Evolutionary conservation across 1,140 invertebrate genomes (phyloP), one percentile per base, ranked within the genome.

Genomic region (Drosophila equinoxialis): DNA sequence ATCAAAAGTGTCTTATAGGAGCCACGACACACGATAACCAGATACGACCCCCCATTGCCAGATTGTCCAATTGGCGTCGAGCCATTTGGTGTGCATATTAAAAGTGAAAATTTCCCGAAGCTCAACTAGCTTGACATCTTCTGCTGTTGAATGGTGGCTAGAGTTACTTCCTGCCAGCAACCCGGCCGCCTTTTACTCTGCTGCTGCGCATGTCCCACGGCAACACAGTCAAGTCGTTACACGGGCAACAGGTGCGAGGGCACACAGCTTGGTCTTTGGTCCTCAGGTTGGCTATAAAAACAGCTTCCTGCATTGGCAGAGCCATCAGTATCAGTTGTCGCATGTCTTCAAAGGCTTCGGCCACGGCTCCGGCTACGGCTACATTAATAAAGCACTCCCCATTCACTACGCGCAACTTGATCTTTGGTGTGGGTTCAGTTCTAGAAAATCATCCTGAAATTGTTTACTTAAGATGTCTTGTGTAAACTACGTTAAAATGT

Each of bases 161-260:
- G 71, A 74, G 20, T 39, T 35, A 71, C 45, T 51, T 51, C 45
- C 45, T 51, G 17, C 20, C 45, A 35, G 33, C 42, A 57, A 62
- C 37, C 67, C 60, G 69, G 65, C 57, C 60, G 73, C 58, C 57
- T 62, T 45, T 17, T 39, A 33, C 20, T 17, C 20, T 20, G 55
- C 63, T 60, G 41, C 57, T 77, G 82, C 82, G 82, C 82, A 86
- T 86, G 82, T 82, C 82, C 76, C 63, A 41, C 70, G 54, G 14
- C 14, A 30, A 30, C 7, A 10, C 14, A 33, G 8, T 30, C n/a
- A 10, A 57, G 26, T 39, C 48, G 37, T 17, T 20, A 45, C 41
- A 57, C 33, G 13, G 51, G 66, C 82, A 86, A 86, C 83, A 86
- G 82, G 83, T 86, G 82, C 82, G 37, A 58, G 30, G 45, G 48